phyloP scores from a whole-genome alignment of 2,797 vertebrate species.

The Syncerus caffer region DNA sequence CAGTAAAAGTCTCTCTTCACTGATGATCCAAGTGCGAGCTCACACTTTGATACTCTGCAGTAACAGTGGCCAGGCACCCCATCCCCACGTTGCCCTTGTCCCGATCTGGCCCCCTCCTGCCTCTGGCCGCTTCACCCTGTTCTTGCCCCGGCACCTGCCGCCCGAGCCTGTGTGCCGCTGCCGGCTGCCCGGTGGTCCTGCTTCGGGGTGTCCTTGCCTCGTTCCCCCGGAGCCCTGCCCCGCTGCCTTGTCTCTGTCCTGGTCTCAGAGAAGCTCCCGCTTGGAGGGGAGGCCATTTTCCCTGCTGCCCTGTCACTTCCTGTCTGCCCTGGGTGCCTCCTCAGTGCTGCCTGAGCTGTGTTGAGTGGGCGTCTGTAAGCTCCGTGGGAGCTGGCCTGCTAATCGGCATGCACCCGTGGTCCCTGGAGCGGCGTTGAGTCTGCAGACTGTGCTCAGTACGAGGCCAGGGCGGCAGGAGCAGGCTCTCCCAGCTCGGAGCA shows the following conservation, averaged over 20 bases:
- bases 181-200: accelerated
- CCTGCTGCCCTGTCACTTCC: neutral
- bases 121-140: accelerated
- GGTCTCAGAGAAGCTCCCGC: neutral
- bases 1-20: neutral
- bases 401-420: accelerated
- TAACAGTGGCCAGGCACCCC: accelerated
- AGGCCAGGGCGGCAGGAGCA: neutral
- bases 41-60: accelerated
- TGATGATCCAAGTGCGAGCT: neutral
- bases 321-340: accelerated
- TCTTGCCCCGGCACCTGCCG: accelerated
- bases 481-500: neutral
- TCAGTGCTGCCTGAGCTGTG: neutral
- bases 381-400: neutral
- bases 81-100: accelerated
- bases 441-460: accelerated
- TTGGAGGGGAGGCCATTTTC: neutral
- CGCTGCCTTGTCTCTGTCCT: neutral
- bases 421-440: neutral
- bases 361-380: neutral
- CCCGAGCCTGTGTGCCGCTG: accelerated
- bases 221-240: too few relatives aligned
- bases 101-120: neutral
- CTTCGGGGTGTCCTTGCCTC: accelerated